These are phyloP conservation scores for Chamaea fasciata DNA, from an alignment of 2,113 vertebrate genomes.

Conservation along the genomic window DNA sequence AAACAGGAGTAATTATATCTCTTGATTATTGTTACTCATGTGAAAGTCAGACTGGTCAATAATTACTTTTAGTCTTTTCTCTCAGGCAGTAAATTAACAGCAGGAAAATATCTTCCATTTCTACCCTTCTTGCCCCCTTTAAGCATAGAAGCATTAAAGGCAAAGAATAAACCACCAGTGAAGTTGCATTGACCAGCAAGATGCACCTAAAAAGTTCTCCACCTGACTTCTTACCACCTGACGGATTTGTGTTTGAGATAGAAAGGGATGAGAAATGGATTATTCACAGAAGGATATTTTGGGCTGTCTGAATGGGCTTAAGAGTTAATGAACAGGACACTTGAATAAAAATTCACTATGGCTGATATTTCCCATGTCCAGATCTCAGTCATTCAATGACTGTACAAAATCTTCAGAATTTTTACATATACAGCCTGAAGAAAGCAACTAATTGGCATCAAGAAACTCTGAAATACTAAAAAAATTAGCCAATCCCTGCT, in stretches of 20 bases:
- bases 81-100: neutral
- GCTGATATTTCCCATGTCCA: neutral
- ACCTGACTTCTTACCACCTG: neutral
- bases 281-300: neutral
- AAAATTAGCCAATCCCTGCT: neutral
- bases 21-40: neutral
- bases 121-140: neutral
- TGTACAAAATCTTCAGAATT: neutral
- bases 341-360: neutral
- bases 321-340: neutral
- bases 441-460: neutral
- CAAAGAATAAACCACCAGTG: neutral
- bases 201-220: neutral
- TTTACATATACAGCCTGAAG: neutral
- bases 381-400: neutral
- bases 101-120: neutral
- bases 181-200: neutral
- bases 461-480: neutral
- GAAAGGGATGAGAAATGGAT: neutral
- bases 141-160: neutral
- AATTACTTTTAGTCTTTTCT: neutral
- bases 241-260: neutral
- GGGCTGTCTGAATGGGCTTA: neutral
- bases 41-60: neutral
- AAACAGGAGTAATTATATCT: neutral